These are phyloP conservation scores for Uromys caudimaculatus DNA, from an alignment of 2,797 vertebrate species.

Conservation along the genomic window DNA sequence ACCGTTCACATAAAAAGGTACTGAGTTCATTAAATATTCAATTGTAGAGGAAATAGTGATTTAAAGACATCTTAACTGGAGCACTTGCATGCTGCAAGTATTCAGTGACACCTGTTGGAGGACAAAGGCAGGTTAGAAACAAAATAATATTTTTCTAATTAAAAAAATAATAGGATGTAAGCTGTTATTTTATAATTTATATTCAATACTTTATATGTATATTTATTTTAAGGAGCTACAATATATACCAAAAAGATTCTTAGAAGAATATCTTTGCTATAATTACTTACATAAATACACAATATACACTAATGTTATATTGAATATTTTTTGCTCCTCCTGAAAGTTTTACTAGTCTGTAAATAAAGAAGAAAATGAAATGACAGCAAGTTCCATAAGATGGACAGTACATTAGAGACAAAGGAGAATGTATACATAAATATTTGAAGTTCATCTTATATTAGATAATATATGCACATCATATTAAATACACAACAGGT, in stretches of 20 bases:
- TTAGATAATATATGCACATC: not conserved
- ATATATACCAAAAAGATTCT: not conserved
- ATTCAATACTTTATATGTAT: not conserved
- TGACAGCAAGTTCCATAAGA: not conserved
- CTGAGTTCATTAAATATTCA: not conserved
- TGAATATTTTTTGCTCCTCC: not conserved
- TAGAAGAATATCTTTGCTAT: not conserved
- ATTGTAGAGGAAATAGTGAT: not conserved
- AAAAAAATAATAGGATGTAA: constrained; percentile 30
- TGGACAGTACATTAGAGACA: not conserved
- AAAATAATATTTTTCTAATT: constrained; percentile 46
- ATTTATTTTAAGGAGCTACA: not conserved
- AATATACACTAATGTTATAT: not conserved
- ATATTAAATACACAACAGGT: not conserved
- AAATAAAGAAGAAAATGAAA: not conserved
- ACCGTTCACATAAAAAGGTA: accelerated
- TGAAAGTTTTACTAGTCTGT: not conserved
- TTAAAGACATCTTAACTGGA: not conserved
- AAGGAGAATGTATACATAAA: not conserved
- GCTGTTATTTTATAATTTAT: not conserved
- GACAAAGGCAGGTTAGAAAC: not conserved
- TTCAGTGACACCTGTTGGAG: not conserved
- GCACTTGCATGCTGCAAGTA: not conserved
- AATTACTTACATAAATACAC: not conserved
- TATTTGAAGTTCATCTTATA: not conserved